A percentile compares a stretch with the other conserved stretches of the same genome.
Conservation (phyloP, 2,888 invertebrate genomes). For the Mythimna pallens region DNA sequence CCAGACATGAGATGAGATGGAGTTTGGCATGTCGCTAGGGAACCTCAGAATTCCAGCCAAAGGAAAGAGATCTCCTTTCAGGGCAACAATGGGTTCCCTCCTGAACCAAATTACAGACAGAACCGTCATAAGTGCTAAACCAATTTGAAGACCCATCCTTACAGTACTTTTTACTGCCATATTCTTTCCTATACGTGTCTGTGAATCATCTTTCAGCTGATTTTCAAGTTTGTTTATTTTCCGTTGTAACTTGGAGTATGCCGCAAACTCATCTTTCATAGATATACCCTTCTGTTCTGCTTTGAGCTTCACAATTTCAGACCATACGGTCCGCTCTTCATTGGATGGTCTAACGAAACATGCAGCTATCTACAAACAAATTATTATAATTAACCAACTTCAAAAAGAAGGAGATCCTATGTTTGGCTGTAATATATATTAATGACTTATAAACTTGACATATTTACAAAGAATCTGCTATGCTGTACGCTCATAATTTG, state of each 20-base stretch:
- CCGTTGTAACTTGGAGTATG: slow-evolving; percentile 91
- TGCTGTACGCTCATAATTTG: too few relatives aligned
- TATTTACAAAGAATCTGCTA: neutral
- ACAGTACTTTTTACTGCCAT: slow-evolving; percentile 82
- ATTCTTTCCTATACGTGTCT: slow-evolving; percentile 80
- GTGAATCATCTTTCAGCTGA: slow-evolving; percentile 83
- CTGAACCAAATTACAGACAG: slow-evolving; percentile 85
- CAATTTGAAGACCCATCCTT: slow-evolving; percentile 79
- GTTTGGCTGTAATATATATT: neutral
- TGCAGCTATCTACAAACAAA: slow-evolving; percentile 84
- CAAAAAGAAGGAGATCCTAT: too few relatives aligned
- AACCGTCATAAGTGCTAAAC: slow-evolving; percentile 78
- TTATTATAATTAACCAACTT: neutral
- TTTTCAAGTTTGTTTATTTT: slow-evolving; percentile 89
- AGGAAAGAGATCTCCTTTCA: slow-evolving; percentile 84
- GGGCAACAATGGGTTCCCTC: slow-evolving; percentile 82
- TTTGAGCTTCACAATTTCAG: slow-evolving; percentile 83
- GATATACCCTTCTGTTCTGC: slow-evolving; percentile 86
- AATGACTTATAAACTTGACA: neutral
- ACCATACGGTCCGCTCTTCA: slow-evolving; percentile 82
- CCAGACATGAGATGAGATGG: slow-evolving; percentile 87
- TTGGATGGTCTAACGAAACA: slow-evolving; percentile 86
- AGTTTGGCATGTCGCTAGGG: slow-evolving; percentile 84
- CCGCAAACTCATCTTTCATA: slow-evolving; percentile 91
- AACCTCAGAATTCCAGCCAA: slow-evolving; percentile 82